Percentiles rank a stretch among this genome's conserved stretches.
Evolutionary conservation across 2,113 vertebrate genomes (phyloP).

Genomic region (Cynoglossus semilaevis): DNA sequence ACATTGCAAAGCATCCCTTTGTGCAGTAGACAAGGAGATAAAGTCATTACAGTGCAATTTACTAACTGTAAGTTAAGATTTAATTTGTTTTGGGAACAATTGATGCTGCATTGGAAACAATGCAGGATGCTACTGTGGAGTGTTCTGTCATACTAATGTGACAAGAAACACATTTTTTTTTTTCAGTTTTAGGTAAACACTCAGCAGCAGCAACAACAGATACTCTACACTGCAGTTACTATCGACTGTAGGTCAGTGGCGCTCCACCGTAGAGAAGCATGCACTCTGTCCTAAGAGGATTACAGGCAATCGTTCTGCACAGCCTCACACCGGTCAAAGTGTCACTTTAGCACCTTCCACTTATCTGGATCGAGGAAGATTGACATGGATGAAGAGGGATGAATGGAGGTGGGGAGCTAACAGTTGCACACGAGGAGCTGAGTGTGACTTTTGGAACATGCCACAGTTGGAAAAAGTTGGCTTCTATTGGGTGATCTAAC

Average conservation of each 20-base stretch:
- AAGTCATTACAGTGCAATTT: slow-evolving; percentile 22
- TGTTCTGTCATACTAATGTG: background rate
- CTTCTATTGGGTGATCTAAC: no score
- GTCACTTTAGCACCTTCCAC: slow-evolving; percentile 63
- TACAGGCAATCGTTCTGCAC: slow-evolving; percentile 36
- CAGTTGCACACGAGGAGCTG: slow-evolving; percentile 21
- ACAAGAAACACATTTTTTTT: background rate
- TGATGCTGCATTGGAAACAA: slow-evolving; percentile 15
- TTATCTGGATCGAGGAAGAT: slow-evolving; percentile 63
- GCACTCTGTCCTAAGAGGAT: slow-evolving; percentile 67
- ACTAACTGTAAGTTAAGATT: slow-evolving; percentile 9
- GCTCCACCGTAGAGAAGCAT: slow-evolving; percentile 26
- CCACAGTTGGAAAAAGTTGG: slow-evolving; percentile 3
- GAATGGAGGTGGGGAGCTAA: slow-evolving; percentile 32
- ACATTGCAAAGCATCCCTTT: slow-evolving; percentile 17
- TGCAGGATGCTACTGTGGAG: slow-evolving; percentile 3
- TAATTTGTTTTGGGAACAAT: slow-evolving; percentile 20
- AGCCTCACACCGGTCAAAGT: slow-evolving; percentile 49
- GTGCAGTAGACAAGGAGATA: slow-evolving; percentile 17
- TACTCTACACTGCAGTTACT: slow-evolving; percentile 3
- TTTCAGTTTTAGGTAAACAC: background rate
- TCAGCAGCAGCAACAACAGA: background rate
- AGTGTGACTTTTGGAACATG: slow-evolving; percentile 14
- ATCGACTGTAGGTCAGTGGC: slow-evolving; percentile 10
- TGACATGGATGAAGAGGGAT: slow-evolving; percentile 54